Evolutionary conservation across 2,888 invertebrate genomes (phyloP).

Genomic region (Napeogenes inachia): DNA sequence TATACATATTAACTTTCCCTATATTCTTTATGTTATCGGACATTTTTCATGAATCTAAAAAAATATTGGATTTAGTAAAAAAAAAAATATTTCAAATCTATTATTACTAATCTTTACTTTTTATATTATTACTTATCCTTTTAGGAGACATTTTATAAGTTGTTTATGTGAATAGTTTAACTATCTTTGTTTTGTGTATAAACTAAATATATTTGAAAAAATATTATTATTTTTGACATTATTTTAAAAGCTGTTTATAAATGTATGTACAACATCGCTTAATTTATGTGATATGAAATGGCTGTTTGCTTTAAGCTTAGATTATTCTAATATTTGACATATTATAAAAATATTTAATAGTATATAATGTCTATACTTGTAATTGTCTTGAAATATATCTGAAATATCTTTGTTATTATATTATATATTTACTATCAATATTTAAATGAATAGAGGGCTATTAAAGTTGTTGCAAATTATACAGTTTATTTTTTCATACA

Average conservation of each 20-base stretch:
- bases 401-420: conserved; percentile 3
- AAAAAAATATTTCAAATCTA: no score
- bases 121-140: no score
- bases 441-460: background rate
- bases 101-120: no score
- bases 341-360: background rate
- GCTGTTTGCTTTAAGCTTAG: conserved; percentile 5
- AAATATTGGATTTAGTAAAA: no score
- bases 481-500: conserved; percentile 9
- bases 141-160: no score
- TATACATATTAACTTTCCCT: no score
- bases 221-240: no score
- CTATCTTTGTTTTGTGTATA: no score
- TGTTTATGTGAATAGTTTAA: no score
- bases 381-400: background rate
- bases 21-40: no score
- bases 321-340: background rate
- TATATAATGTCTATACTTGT: background rate
- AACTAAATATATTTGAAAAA: no score
- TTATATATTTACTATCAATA: background rate
- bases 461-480: conserved; percentile 21
- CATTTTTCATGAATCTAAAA: no score
- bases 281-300: conserved; percentile 7
- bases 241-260: background rate
- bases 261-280: background rate